phyloP scores from a whole-genome alignment of 2,888 invertebrate genomes.

The Metopia argyrocephala region DNA sequence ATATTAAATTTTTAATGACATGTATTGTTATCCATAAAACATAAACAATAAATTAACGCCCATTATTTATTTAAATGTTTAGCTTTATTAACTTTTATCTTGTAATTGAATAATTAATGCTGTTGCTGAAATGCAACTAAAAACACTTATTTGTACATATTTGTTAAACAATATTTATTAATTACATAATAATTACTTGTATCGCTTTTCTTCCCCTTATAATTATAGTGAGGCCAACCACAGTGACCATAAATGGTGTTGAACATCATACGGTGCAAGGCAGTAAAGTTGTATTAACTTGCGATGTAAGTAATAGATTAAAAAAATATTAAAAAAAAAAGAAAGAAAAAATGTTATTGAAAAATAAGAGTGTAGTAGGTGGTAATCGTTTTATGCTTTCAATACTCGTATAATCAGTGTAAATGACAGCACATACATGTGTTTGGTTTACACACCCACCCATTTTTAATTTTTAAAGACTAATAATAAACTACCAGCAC shows the following conservation, averaged over 20 bases:
- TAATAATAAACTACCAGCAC: too few relatives aligned
- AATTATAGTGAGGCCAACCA: slow-evolving; percentile 88
- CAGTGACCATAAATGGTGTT: slow-evolving; percentile 87
- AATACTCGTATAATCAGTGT: too few relatives aligned
- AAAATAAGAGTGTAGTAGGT: too few relatives aligned
- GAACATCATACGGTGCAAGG: slow-evolving; percentile 89
- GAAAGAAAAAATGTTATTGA: background rate
- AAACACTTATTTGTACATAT: background rate
- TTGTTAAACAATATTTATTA: slow-evolving; percentile 19
- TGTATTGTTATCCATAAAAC: too few relatives aligned
- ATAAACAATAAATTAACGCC: slow-evolving; percentile 21
- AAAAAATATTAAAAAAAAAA: background rate
- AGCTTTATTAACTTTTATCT: slow-evolving; percentile 26
- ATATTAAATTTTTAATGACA: too few relatives aligned
- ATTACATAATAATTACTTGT: too few relatives aligned
- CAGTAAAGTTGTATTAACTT: slow-evolving; percentile 87
- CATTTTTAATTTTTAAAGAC: too few relatives aligned
- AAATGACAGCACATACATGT: too few relatives aligned
- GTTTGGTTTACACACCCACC: too few relatives aligned
- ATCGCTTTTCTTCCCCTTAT: too few relatives aligned
- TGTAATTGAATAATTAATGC: slow-evolving; percentile 67
- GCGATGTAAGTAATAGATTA: slow-evolving; percentile 78
- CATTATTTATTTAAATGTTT: slow-evolving; percentile 24
- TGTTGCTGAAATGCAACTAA: slow-evolving; percentile 16
- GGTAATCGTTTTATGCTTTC: too few relatives aligned